A percentile compares a stretch with the other conserved stretches of the same genome.
Evolutionary conservation across 2,888 invertebrate genomes (phyloP).

Genomic region (Andrena praecox): DNA sequence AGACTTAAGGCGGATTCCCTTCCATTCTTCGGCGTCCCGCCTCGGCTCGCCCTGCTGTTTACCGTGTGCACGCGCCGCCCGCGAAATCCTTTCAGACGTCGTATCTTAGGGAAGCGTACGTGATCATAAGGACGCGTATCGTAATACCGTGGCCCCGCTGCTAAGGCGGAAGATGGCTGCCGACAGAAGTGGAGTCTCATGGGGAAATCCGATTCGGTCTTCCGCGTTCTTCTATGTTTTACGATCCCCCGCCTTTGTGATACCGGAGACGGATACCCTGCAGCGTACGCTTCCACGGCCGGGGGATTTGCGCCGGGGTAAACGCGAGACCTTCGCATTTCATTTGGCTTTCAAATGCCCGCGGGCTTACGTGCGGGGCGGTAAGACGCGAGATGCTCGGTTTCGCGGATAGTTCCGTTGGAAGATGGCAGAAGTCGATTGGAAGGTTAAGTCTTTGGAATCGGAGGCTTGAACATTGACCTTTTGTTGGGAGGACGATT

Average conservation of each 20-base stretch:
- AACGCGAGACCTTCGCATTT: slow-evolving; percentile 27
- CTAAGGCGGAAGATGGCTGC: background rate
- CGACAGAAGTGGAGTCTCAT: slow-evolving; percentile 30
- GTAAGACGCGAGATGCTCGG: background rate
- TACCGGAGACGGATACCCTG: background rate
- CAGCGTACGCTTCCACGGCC: background rate
- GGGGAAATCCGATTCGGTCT: slow-evolving; percentile 40
- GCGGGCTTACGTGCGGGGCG: background rate
- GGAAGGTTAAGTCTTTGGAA: too few relatives aligned
- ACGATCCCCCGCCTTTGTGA: slow-evolving; percentile 3
- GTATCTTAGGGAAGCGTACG: slow-evolving; percentile 27
- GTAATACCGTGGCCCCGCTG: slow-evolving; percentile 1
- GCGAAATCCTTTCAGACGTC: slow-evolving; percentile 43
- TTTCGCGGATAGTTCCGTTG: background rate
- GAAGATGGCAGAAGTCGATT: background rate
- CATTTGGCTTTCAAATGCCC: slow-evolving; percentile 11
- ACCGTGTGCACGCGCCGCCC: background rate
- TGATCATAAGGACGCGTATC: slow-evolving; percentile 23
- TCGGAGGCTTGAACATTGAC: too few relatives aligned
- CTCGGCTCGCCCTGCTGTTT: slow-evolving; percentile 16
- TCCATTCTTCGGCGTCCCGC: slow-evolving; percentile 5
- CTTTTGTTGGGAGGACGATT: too few relatives aligned
- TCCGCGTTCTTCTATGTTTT: slow-evolving; percentile 22
- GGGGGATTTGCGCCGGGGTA: slow-evolving; percentile 1
- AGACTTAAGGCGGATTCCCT: slow-evolving; percentile 35